Evolutionary conservation across 2,888 invertebrate species (phyloP), one percentile per base, ranked within the genome.

Genomic region (Ichneumoninae sp.): DNA sequence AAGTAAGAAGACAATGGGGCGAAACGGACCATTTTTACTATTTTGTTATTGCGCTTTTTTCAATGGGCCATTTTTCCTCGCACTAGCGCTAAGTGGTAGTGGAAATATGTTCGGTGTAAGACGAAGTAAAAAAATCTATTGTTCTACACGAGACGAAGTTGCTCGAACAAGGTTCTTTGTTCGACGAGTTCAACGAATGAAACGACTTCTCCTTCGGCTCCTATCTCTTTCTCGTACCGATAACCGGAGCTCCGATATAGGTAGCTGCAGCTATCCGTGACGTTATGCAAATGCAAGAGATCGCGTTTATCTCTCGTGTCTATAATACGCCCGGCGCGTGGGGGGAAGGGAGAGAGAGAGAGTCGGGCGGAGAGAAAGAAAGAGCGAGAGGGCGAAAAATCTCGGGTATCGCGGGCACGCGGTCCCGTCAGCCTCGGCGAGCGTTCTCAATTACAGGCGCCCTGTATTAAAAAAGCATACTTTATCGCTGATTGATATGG

Each of bases 341-440:
- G 19, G 52, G 52, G 19, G 19, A 7, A 7, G 52, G n/a, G 8
- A 6, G 19, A 8, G 52, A 7, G 19, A 52, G 19, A 19, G 71
- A 16, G 40, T 13, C 13, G 44, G 13, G 5, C 4, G 44, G 16
- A 16, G 44, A 16, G 44, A 44, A 13, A 44, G 44, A 44, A 13
- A 13, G 60, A 19, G 40, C 79, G 74, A 68, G 87, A 85, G 81
- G 85, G 70, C 86, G 89, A 83, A 86, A 89, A 87, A 88, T 87
- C 87, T 71, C 65, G 77, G 83, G 84, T 81, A 89, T 78, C 88
- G 83, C 79, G 87, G 83, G 85, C 89, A 83, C 87, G 83, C 87
- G 83, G 54, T 47, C 65, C 63, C 36, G 47, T 66, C 66, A 80
- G 57, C 78, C 74, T 75, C 54, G 79, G 16, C 65, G 70, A 80